Conservation (phyloP, 2,113 vertebrate genomes). For the Chionis minor region DNA sequence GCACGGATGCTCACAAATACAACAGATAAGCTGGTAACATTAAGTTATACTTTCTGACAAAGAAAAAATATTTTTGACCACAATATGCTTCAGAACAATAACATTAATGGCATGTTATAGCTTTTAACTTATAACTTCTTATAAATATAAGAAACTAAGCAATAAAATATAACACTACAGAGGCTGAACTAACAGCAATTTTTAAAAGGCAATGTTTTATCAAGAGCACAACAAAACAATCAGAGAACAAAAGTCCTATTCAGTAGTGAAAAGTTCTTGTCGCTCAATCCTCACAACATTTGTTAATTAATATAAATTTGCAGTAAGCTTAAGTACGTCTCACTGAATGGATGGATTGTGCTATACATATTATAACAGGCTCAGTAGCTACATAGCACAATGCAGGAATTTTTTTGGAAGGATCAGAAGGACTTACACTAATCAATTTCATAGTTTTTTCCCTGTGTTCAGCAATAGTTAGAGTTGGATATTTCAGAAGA, state of each 20-base stretch:
- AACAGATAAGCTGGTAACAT: neutral
- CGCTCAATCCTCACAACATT: neutral
- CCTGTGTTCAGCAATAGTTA: neutral
- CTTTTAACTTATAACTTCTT: too few relatives aligned
- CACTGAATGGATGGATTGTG: conserved; percentile 11
- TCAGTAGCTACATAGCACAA: neutral
- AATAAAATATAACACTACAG: neutral
- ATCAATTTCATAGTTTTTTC: neutral
- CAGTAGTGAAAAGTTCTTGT: neutral
- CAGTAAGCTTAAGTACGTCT: neutral
- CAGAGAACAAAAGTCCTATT: neutral
- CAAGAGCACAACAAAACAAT: neutral
- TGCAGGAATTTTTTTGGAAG: neutral
- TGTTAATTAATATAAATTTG: conserved; percentile 30
- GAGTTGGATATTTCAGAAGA: neutral
- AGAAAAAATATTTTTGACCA: neutral
- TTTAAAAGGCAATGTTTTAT: neutral
- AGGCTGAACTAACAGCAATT: neutral
- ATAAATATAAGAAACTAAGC: neutral
- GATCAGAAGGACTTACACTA: neutral
- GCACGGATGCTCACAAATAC: neutral
- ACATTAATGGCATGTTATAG: neutral
- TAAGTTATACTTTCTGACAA: neutral
- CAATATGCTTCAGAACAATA: neutral
- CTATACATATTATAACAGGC: neutral